These are phyloP conservation scores for Tetragnatha montana DNA, from an alignment of 2,888 invertebrate species.

Conservation along the genomic window DNA sequence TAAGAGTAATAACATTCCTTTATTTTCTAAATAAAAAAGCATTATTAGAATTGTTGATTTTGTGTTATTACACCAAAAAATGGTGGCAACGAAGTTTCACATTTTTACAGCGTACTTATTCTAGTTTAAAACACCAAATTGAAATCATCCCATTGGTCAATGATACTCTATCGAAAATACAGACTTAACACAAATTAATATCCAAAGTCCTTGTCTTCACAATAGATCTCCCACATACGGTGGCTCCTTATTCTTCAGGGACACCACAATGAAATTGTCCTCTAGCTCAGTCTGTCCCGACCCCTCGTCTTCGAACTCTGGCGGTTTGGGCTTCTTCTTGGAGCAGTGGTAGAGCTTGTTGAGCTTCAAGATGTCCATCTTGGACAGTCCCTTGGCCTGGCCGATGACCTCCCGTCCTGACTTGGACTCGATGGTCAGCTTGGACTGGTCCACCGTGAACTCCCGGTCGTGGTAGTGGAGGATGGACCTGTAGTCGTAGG, in stretches of 20 bases:
- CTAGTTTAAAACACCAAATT: neutral
- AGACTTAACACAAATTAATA: neutral
- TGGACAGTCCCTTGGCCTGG: slow-evolving; percentile 39
- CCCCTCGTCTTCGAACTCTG: slow-evolving; percentile 40
- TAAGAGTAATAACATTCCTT: too few species aligned
- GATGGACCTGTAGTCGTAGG: slow-evolving; percentile 63
- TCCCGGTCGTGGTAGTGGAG: slow-evolving; percentile 65
- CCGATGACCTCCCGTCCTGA: slow-evolving; percentile 32
- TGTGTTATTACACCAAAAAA: too few species aligned
- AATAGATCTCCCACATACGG: neutral
- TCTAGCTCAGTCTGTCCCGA: slow-evolving; percentile 48
- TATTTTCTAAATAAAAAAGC: too few species aligned
- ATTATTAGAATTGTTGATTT: too few species aligned
- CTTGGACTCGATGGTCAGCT: slow-evolving; percentile 55
- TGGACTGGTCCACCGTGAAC: slow-evolving; percentile 58
- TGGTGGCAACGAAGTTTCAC: too few species aligned
- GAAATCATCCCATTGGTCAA: neutral
- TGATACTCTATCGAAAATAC: slow-evolving; percentile 1
- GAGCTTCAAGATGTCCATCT: slow-evolving; percentile 64
- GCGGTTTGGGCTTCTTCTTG: slow-evolving; percentile 32
- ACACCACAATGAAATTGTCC: slow-evolving; percentile 59
- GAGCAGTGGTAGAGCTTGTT: slow-evolving; percentile 67
- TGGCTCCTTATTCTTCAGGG: neutral
- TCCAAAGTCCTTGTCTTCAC: neutral
- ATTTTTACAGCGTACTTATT: neutral